Base-by-base conservation (phyloP, 2,888 invertebrate genomes). In the Lamproptera curius region DNA sequence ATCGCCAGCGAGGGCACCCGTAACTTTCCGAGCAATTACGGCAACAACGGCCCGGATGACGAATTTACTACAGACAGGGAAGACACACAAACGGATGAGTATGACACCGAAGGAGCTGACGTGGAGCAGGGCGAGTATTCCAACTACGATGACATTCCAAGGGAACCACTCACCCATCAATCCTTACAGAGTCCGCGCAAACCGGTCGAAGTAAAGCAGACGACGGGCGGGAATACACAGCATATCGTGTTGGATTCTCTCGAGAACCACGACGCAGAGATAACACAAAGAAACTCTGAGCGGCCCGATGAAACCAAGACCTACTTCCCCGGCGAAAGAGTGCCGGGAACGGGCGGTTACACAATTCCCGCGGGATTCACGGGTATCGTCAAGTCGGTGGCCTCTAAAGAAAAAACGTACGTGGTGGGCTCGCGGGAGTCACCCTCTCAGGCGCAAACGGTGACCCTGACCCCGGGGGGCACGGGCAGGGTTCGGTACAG, bases 381-480 rank as follows among this genome's bases (percentile, higher is more conserved):
- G 44, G 89, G 93, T 42, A 93, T 92, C 39, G 90, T 91, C 45
- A 90, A 93, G 38, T 92, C 92, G 0, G 88, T 91, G 4, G 89
- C 92, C 0, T 91, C 91, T 14, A 90, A 90, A 45, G 88, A 88
- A 11, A 77, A 88, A 58, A 90, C 90, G 1, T 90, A 89, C 42
- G 89, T 90, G 0, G 76, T 89, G 1, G 91, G 92, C 2, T 83
- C 88, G 3, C 86, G 82, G 20, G 82, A 85, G 46, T 91, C 89
- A 17, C 90, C 91, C 55, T 91, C 92, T 3, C 92, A 92, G 73
- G 91, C 92, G 1, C 93, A 93, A 71, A 91, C 91, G 1, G 91
- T 92, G 4, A 86, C 89, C 1, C 70, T 76, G 16, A 81, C 82
- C 35, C 89, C 89, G 2, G n/a, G n/a, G n/a, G 89, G 89, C 2